phyloP scores from a whole-genome alignment of 2,888 invertebrate genomes.

The Pardosa pseudoannulata region DNA sequence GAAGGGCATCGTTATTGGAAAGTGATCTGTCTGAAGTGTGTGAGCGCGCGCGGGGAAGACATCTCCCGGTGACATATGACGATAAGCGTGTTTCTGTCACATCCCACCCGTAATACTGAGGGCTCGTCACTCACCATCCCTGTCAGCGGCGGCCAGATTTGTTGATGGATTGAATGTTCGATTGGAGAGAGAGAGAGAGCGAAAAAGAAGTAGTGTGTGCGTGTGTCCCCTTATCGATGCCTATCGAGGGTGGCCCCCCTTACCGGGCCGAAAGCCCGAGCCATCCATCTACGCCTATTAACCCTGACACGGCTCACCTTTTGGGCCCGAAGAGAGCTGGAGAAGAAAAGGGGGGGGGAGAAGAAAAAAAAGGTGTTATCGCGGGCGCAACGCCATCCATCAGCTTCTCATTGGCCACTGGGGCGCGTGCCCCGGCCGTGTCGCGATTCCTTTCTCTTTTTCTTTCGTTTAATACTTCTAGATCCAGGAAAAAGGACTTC shows the following conservation, averaged over 20 bases:
- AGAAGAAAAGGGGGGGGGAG: slow-evolving; percentile 51
- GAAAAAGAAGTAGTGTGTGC: too few species aligned
- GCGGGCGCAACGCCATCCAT: slow-evolving; percentile 68
- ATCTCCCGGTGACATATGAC: slow-evolving; percentile 68
- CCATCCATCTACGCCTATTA: slow-evolving; percentile 73
- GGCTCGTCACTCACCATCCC: slow-evolving; percentile 70
- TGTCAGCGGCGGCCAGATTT: slow-evolving; percentile 70
- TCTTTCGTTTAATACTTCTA: slow-evolving; percentile 2
- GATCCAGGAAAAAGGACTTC: slow-evolving; percentile 1
- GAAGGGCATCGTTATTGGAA: slow-evolving; percentile 56
- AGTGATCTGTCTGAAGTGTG: slow-evolving; percentile 27
- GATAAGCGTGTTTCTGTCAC: slow-evolving; percentile 68
- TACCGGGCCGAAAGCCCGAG: slow-evolving; percentile 64
- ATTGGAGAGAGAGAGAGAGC: slow-evolving; percentile 57
- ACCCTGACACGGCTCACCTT: slow-evolving; percentile 73
- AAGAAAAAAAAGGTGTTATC: slow-evolving; percentile 67
- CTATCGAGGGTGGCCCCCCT: slow-evolving; percentile 64
- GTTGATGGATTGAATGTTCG: slow-evolving; percentile 72
- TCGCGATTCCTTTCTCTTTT: slow-evolving; percentile 31
- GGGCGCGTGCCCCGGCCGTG: slow-evolving; percentile 69
- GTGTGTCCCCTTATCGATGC: slow-evolving; percentile 67
- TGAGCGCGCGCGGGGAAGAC: slow-evolving; percentile 24
- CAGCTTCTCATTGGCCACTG: slow-evolving; percentile 67
- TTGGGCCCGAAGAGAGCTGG: slow-evolving; percentile 65
- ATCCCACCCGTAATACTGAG: slow-evolving; percentile 49